phyloP scores from a whole-genome alignment of 92 coral and sea anemone genomes.

The Epizoanthus scotinus region DNA sequence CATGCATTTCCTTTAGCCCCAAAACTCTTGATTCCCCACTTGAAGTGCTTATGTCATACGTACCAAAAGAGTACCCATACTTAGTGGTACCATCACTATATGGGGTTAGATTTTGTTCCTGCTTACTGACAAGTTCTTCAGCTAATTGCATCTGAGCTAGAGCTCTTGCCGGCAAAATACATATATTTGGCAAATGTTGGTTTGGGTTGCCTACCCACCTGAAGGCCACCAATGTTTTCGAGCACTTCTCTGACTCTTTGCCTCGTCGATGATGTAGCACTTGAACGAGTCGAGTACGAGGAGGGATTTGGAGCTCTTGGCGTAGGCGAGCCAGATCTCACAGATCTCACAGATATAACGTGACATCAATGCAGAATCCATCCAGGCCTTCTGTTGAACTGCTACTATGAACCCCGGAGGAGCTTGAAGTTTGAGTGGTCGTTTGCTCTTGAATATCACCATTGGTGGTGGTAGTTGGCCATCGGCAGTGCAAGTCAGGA shows the following conservation, averaged over 20 bases:
- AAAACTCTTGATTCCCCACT: slow-evolving; percentile 29
- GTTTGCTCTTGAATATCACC: slow-evolving; percentile 38
- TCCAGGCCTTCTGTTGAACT: slow-evolving; percentile 17
- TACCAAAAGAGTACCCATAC: slow-evolving; percentile 36
- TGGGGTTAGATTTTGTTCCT: slow-evolving; percentile 19
- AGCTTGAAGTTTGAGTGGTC: slow-evolving; percentile 18
- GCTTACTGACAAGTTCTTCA: slow-evolving; percentile 28
- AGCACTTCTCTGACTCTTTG: slow-evolving; percentile 14
- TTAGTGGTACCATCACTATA: slow-evolving; percentile 49
- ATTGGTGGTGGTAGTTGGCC: slow-evolving; percentile 27
- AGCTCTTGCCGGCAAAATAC: slow-evolving; percentile 37
- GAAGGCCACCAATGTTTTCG: slow-evolving; percentile 35
- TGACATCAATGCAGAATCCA: slow-evolving; percentile 22
- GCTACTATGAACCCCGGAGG: slow-evolving; percentile 31
- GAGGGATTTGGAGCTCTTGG: slow-evolving; percentile 28
- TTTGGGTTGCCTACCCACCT: slow-evolving; percentile 12
- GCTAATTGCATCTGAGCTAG: slow-evolving; percentile 41
- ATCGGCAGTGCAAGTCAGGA: slow-evolving; percentile 31
- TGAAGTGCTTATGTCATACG: slow-evolving; percentile 38
- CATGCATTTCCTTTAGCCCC: slow-evolving; percentile 34
- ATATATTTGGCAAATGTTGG: slow-evolving; percentile 44
- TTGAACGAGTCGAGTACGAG: slow-evolving; percentile 21
- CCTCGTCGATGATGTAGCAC: slow-evolving; percentile 20
- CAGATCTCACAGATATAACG: slow-evolving; percentile 12
- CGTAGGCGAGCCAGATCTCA: slow-evolving; percentile 24